Base-by-base conservation (phyloP, 1,140 invertebrate species). In the Riptortus pedestris region DNA sequence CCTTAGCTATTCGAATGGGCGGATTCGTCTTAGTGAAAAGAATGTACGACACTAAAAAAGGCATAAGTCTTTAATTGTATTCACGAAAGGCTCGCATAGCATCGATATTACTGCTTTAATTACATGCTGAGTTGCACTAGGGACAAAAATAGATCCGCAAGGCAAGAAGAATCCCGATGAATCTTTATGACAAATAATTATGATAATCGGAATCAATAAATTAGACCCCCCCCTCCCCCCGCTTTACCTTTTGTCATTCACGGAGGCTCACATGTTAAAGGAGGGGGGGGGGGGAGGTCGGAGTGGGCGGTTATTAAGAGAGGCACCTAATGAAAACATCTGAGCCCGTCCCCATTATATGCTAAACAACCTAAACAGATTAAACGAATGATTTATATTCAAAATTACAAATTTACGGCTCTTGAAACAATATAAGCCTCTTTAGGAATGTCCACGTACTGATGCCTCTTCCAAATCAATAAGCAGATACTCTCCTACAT, bases 121-220 rank as follows among this genome's bases (percentile, higher is more conserved):
- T 38, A 7, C 31, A 14, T 38, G 31, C 14, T 14, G 31, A 38
- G 31, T 38, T 38, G 5, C 5, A 38, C 31, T 38, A 38, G 5
- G 5, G 31, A 38, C 31, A 38, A 38, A 38, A 38, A 38, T 38
- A 38, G 31, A 38, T 7, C 5, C 31, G 31, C 31, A 14, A n/a
- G n/a, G n/a, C n/a, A 7, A 7, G 31, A 14, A 2, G 51, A 24
- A 55, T 24, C 26, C 18, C 24, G 51, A 55, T 55, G 51, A 55
- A 24, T 55, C 18, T 55, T 55, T 55, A 55, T 24, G 51, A 24
- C 51, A 55, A 55, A 55, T 55, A 55, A 55, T 55, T 55, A 55
- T 55, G 18, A 24, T 55, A 55, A 55, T 55, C 51, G 22, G 51
- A 55, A 24, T 24, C 51, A 24, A 55, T 55, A 55, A 55, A 55